Percentiles rank a stretch among this genome's conserved stretches.
These are phyloP conservation scores for Himalopsyche japonica DNA, from an alignment of 2,888 invertebrate species.

Conservation along the genomic window DNA sequence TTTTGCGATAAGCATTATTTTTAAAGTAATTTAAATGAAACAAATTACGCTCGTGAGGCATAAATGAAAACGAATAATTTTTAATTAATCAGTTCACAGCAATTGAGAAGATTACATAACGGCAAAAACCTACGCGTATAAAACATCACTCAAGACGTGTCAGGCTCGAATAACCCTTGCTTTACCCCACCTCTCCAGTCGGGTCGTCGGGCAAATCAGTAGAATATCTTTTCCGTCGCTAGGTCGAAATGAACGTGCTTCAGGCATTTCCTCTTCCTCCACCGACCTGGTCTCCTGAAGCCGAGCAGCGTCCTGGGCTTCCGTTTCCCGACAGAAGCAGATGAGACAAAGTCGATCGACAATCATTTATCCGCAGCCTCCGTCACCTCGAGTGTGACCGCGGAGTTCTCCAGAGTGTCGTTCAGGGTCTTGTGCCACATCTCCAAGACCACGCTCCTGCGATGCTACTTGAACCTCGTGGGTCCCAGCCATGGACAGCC, in stretches of 20 bases:
- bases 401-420: slow-evolving; percentile 61
- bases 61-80: too few relatives aligned
- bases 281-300: slow-evolving; percentile 26
- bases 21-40: too few relatives aligned
- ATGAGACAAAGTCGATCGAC: slow-evolving; percentile 28
- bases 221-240: slow-evolving; percentile 53
- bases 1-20: neutral
- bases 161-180: neutral
- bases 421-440: slow-evolving; percentile 61
- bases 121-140: neutral
- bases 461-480: slow-evolving; percentile 62
- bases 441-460: slow-evolving; percentile 62
- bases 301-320: slow-evolving; percentile 18
- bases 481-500: slow-evolving; percentile 72
- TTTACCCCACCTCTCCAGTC: neutral
- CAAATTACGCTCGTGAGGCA: too few relatives aligned
- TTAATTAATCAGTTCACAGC: too few relatives aligned
- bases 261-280: slow-evolving; percentile 31
- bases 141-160: slow-evolving; percentile 6
- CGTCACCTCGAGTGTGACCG: slow-evolving; percentile 49
- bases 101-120: neutral
- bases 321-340: slow-evolving; percentile 6
- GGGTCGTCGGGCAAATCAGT: slow-evolving; percentile 43
- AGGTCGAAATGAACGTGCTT: slow-evolving; percentile 58
- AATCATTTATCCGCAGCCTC: slow-evolving; percentile 42